Percentiles rank a stretch among this genome's conserved stretches.
Conservation (phyloP, 2,797 vertebrate species). For the Ctenosaura bakeri region DNA sequence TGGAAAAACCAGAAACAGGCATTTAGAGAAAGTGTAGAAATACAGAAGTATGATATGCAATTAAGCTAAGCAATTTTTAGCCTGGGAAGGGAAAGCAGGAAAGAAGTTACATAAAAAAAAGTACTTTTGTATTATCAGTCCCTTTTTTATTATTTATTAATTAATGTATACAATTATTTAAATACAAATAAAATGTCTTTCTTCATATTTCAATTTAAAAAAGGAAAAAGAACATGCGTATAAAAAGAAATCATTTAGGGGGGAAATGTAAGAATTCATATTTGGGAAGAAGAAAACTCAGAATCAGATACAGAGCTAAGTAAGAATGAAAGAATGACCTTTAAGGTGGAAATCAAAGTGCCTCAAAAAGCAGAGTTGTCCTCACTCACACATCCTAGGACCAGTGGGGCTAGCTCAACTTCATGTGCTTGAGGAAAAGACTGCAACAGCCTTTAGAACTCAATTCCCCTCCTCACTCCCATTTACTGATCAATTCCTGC, state of each 20-base stretch:
- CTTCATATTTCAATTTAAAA: too few relatives aligned
- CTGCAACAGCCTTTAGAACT: not conserved
- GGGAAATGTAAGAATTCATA: not conserved
- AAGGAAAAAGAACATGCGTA: not conserved
- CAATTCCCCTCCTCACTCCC: not conserved
- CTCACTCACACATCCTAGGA: not conserved
- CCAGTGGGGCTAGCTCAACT: not conserved
- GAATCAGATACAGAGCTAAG: not conserved
- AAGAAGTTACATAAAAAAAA: too few relatives aligned
- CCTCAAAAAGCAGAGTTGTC: not conserved
- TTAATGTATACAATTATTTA: too few relatives aligned
- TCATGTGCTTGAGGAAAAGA: not conserved
- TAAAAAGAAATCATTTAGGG: not conserved
- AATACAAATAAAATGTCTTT: too few relatives aligned
- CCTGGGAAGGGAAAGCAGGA: too few relatives aligned
- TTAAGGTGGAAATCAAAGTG: not conserved
- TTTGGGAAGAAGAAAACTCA: not conserved
- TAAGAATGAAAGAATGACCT: not conserved
- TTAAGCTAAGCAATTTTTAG: too few relatives aligned
- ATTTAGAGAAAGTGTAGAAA: too few relatives aligned
- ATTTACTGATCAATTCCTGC: slow-evolving; percentile 31
- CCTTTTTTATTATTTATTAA: too few relatives aligned
- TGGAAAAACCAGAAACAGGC: too few relatives aligned
- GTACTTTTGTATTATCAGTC: too few relatives aligned
- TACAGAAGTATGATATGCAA: too few relatives aligned